Conservation (phyloP, 2,797 vertebrate genomes). For the Selene dorsalis region DNA sequence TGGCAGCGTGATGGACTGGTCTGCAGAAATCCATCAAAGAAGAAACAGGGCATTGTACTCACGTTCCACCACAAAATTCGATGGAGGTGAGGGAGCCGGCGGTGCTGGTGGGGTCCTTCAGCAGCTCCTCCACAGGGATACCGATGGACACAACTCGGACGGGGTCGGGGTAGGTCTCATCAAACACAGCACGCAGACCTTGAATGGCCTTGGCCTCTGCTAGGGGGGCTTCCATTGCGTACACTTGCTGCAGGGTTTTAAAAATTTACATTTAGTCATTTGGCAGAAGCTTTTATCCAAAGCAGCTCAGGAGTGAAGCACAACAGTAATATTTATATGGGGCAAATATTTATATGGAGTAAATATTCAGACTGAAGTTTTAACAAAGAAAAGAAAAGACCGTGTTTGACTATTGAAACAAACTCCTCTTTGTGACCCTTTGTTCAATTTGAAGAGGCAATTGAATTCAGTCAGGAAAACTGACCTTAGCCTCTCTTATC, state of each 20-base stretch:
- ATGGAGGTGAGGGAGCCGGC: constrained; percentile 92
- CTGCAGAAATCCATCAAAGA: background rate
- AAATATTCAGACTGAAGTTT: background rate
- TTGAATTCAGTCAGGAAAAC: no score
- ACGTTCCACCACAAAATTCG: constrained; percentile 99
- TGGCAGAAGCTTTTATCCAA: no score
- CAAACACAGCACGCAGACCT: constrained; percentile 96
- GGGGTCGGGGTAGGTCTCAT: constrained; percentile 97
- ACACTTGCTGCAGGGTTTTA: constrained; percentile 84
- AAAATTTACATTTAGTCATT: no score
- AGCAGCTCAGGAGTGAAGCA: no score
- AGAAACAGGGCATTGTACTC: constrained; percentile 68
- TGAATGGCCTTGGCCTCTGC: constrained; percentile 96
- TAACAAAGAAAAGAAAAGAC: no score
- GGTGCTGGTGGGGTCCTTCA: constrained; percentile 90
- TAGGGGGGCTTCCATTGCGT: constrained; percentile 89
- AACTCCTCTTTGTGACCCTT: no score
- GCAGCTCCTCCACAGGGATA: constrained; percentile 89
- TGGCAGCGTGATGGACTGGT: background rate
- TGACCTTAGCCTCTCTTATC: constrained; percentile 93
- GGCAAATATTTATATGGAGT: background rate
- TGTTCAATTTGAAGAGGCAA: no score
- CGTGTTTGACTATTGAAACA: no score
- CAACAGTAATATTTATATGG: no score
- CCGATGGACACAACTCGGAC: constrained; percentile 97